A percentile compares a stretch with the other conserved stretches of the same genome.
These are phyloP conservation scores for Pammene fasciana DNA, from an alignment of 2,888 invertebrate genomes.

Conservation along the genomic window DNA sequence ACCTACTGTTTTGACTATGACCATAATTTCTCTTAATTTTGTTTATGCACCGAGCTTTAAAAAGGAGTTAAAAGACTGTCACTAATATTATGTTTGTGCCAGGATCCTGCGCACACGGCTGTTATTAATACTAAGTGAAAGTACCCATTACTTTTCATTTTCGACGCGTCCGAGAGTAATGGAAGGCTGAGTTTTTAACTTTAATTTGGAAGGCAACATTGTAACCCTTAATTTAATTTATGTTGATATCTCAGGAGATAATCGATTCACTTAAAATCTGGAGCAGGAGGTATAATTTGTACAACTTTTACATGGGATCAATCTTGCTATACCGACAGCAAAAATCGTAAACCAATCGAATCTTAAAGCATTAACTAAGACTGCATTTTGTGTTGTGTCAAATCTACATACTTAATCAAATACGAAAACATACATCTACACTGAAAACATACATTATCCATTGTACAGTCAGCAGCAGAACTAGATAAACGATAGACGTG, in stretches of 20 bases:
- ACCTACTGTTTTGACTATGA: too few relatives aligned
- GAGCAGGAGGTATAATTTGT: neutral
- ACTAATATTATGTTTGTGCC: neutral
- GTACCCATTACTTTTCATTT: conserved; percentile 64
- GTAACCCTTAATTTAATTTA: conserved; percentile 7
- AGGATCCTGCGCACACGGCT: conserved; percentile 53
- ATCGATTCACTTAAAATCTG: neutral
- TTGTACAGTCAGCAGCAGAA: too few relatives aligned
- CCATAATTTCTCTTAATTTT: too few relatives aligned
- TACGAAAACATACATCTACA: too few relatives aligned
- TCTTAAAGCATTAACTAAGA: too few relatives aligned
- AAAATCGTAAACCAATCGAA: too few relatives aligned
- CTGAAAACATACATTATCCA: too few relatives aligned
- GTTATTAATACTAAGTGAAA: conserved; percentile 69
- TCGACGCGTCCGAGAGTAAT: conserved; percentile 37
- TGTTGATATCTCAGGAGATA: conserved; percentile 4
- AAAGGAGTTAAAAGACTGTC: conserved; percentile 1
- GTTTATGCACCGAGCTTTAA: too few relatives aligned
- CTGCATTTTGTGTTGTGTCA: too few relatives aligned
- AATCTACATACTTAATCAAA: too few relatives aligned
- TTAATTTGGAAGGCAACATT: conserved; percentile 10
- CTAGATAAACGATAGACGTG: too few relatives aligned
- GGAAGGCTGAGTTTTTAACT: conserved; percentile 14
- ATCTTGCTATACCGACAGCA: neutral
- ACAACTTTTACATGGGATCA: neutral